Base-by-base conservation (phyloP, 1,140 invertebrate species). In the Anadara kagoshimensis region DNA sequence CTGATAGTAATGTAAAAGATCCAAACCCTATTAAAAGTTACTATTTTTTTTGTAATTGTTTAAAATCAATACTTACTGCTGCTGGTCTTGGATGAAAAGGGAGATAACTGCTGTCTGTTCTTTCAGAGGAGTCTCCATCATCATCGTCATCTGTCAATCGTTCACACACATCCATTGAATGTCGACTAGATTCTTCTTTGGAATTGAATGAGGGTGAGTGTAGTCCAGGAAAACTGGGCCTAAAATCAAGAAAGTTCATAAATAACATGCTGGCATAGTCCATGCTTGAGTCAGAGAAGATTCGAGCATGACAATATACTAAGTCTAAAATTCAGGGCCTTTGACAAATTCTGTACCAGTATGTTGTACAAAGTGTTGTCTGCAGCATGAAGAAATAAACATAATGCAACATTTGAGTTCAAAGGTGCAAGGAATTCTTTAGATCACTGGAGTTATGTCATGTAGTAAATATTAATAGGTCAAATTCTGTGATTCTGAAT, bases 11-110 rank as follows among this genome's bases (percentile, higher is more conserved):
- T 49, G 10, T 49, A 4, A 49, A 49, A 20, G 45, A 8, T 47
- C 8, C 8, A 18, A 18, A 10, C 8, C 18, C 51, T 20, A 16
- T 53, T 20, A 53, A 53, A 22, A 24, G 29, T 36, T 3, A 3
- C 7, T 36, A 36, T 36, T 2, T 36, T 36, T 36, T 36, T 3
- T 2, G 2, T 36, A 3, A 36, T 36, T 36, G 2, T 36, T 58
- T 16, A 12, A 3, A 58, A 29, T 18, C 10, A 18, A 62, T 69
- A 82, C 83, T 81, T 76, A 88, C 85, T 45, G 86, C 85, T 45
- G 82, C 80, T 69, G 86, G 86, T 36, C 80, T 71, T 51, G 86
- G 86, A 63, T 87, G 85, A 67, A 85, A 78, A 18, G 78, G 69
- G n/a, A 85, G 71, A 75, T 78, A 86, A 36, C 71, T 76, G 41